These are phyloP conservation scores for Hyles vespertilio DNA, from an alignment of 1,140 invertebrate genomes.

Conservation along the genomic window DNA sequence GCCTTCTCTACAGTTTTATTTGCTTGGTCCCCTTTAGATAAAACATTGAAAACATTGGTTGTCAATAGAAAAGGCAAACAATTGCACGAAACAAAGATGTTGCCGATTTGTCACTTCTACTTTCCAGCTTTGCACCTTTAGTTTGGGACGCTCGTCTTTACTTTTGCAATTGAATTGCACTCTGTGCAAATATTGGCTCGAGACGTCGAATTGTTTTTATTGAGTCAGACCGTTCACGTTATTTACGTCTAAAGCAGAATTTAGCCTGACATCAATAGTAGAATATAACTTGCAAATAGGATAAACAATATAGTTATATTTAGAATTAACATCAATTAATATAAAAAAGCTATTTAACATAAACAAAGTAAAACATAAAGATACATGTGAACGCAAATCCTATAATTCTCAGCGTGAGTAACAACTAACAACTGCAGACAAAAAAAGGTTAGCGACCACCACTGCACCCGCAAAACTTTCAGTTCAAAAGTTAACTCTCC, in stretches of 20 bases:
- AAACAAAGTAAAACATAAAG: background rate
- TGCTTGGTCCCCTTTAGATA: slow-evolving; percentile 52
- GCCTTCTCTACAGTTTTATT: slow-evolving; percentile 42
- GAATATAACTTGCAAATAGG: no score
- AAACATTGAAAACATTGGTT: slow-evolving; percentile 55
- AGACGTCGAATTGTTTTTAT: no score
- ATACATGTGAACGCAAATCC: slow-evolving; percentile 4
- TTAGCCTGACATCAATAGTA: no score
- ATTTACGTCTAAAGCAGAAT: no score
- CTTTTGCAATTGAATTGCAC: background rate
- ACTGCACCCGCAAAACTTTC: slow-evolving; percentile 57
- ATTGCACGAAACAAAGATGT: slow-evolving; percentile 39
- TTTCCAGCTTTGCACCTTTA: slow-evolving; percentile 37
- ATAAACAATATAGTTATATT: no score
- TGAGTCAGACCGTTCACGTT: no score
- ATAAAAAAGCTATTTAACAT: background rate
- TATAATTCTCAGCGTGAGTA: slow-evolving; percentile 37
- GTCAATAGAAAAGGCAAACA: slow-evolving; percentile 62
- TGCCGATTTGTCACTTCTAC: slow-evolving; percentile 35
- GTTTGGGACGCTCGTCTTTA: slow-evolving; percentile 34
- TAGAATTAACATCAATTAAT: no score
- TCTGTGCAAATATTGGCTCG: no score
- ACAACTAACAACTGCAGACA: slow-evolving; percentile 35
- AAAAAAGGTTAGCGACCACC: slow-evolving; percentile 54
- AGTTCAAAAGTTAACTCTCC: slow-evolving; percentile 58